Base-by-base conservation (phyloP, 2,797 vertebrate species). In the Psittacula echo region DNA sequence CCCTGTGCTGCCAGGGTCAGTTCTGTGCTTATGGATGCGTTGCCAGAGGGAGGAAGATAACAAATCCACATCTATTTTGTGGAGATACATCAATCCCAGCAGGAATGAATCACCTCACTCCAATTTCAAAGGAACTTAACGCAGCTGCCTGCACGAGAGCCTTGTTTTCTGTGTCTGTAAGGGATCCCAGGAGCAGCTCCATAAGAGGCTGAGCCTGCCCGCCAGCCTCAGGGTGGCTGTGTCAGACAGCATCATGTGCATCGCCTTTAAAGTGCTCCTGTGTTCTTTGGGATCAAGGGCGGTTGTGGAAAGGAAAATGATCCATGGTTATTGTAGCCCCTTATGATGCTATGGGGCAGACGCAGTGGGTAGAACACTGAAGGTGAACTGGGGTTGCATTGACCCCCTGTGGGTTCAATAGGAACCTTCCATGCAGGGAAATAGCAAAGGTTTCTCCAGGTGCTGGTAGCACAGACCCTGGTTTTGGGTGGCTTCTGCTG, bases 201-300 rank as follows among this genome's bases (percentile, higher is more conserved):
- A 0, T 26, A 7, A 16, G 51, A 14, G 24, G 26, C 9, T 3
- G 37, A 32, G 11, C 42, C 44, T 7, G 50, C 51, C 32, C 60
- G 13, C 19, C 78, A 34, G 41, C 34, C 65, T 12, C 44, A 2
- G 9, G 2, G 32, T 7, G 45, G 7, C 53, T 7, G 32, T 15
- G 30, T 54, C 9, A 13, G 16, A 2, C 42, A 18, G 11, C 1
- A 11, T 9, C 53, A 2, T 1, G 11, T 7, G 19, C n/a, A 9
- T n/a, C 32, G 10, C 34, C 62, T 48, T 42, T 16, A 13, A 29
- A 47, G 9, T 13, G 29, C 39, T 58, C 44, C 20, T 5, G 3
- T 19, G 50, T 30, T 30, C 44, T 9, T 22, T 15, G 62, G 78
- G 34, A 32, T 26, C 47, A 14, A 54, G 23, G 30, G 83, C 30